Base-by-base conservation (phyloP, 2,888 invertebrate species). In the Diarsia brunnea region DNA sequence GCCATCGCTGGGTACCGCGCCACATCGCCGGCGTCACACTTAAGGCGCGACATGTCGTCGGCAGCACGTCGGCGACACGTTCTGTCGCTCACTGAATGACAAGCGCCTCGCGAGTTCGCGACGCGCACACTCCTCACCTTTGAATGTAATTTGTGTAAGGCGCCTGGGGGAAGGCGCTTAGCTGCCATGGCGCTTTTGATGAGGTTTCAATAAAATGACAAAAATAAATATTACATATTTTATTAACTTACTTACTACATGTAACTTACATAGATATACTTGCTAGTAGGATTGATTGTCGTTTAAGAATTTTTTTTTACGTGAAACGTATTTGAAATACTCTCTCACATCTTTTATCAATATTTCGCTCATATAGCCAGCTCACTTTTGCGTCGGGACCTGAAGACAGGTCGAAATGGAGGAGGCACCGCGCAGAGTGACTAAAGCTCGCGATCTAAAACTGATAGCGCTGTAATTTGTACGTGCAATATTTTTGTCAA, bases 71-170 rank as follows among this genome's bases (percentile, higher is more conserved):
- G n/a, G 31, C 51, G 53, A 16, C 61, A 27, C 53, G 24, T 27
- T 21, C 43, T 19, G 24, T n/a, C 60, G 4, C 31, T 63, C 63
- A 27, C 72, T 27, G 67, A 24, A 24, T 78, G 78, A 45, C 69
- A 78, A 69, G 21, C 21, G 12, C 4, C 21, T 38, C 7, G 24
- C n/a, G 12, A 43, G 2, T 16, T 38, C 7, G 24, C n/a, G 12
- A 43, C 43, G 19, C 21, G 1, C 38, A 24, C 27, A 31, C 51
- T 24, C 27, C 27, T 69, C 51, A 67, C 66, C 38, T 65, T 47
- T 43, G 38, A 68, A 79, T 72, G 55, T 64, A 51, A 51, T 69
- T 58, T 60, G 66, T 45, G 21, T 4, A 38, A 12, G 24, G 27
- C 38, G 38, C 8, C 38, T 38, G 19, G 27, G 16, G 24, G 0